A percentile compares a stretch with the other conserved stretches of the same genome.
Conservation (phyloP, 2,113 vertebrate species). For the Eleginops maclovinus region DNA sequence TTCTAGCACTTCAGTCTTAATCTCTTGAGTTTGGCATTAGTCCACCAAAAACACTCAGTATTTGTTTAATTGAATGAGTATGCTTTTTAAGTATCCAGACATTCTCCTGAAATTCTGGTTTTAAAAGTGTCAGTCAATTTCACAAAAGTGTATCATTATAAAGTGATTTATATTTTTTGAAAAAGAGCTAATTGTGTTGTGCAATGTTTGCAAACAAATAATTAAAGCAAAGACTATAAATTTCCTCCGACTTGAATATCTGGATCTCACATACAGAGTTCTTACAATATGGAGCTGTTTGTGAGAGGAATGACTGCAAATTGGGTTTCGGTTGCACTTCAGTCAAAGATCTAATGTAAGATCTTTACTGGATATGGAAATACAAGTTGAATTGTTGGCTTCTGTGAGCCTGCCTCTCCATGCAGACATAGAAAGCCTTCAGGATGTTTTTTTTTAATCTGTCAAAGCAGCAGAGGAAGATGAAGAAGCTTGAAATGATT, state of each 20-base stretch:
- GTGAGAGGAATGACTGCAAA: conserved; percentile 24
- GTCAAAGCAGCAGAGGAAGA: conserved; percentile 27
- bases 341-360: conserved; percentile 22
- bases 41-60: neutral
- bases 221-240: neutral
- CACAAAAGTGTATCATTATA: neutral
- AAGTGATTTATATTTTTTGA: conserved; percentile 10
- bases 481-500: conserved; percentile 38
- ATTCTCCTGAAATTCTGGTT: neutral
- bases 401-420: conserved; percentile 17
- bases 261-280: conserved; percentile 7
- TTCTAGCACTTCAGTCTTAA: neutral
- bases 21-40: neutral
- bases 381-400: conserved; percentile 52
- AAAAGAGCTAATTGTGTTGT: conserved; percentile 6
- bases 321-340: conserved; percentile 8
- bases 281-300: conserved; percentile 28
- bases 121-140: neutral
- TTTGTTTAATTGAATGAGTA: neutral
- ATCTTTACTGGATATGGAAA: conserved; percentile 19
- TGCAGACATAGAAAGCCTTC: conserved; percentile 46
- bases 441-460: conserved; percentile 16
- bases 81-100: neutral
- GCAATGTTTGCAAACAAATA: conserved; percentile 11
- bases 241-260: conserved; percentile 3